Evolutionary conservation across 2,113 vertebrate genomes (phyloP).

Genomic region (Glaucomys volans): DNA sequence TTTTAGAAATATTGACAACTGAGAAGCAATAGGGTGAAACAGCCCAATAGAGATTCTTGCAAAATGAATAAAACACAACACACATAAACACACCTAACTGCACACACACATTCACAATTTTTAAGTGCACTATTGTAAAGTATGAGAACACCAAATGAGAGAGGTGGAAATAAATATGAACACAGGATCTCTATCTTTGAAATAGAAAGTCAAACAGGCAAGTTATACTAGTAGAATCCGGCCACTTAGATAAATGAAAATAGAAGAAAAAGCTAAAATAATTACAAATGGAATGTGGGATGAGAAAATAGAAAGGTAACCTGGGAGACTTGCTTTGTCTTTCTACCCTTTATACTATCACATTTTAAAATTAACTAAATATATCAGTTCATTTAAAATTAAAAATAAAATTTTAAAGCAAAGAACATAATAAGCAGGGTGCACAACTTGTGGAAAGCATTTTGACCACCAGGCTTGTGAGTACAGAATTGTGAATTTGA

Average conservation of each 20-base stretch:
- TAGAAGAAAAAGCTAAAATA: background rate
- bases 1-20: background rate
- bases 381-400: background rate
- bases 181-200: background rate
- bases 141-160: background rate
- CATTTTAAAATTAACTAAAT: background rate
- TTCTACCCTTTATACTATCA: background rate
- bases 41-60: background rate
- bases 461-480: background rate
- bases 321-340: background rate
- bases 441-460: background rate
- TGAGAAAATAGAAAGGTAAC: background rate
- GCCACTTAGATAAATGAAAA: background rate
- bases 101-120: background rate
- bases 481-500: background rate
- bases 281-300: background rate
- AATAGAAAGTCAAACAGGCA: background rate
- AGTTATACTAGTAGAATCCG: background rate
- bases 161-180: background rate
- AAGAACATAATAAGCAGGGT: background rate
- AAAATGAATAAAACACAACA: background rate
- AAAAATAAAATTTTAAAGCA: background rate
- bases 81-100: background rate
- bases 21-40: background rate
- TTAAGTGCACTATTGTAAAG: background rate